Evolutionary conservation across 1,140 invertebrate genomes (phyloP).

Genomic region (Aphelenchoides besseyi): DNA sequence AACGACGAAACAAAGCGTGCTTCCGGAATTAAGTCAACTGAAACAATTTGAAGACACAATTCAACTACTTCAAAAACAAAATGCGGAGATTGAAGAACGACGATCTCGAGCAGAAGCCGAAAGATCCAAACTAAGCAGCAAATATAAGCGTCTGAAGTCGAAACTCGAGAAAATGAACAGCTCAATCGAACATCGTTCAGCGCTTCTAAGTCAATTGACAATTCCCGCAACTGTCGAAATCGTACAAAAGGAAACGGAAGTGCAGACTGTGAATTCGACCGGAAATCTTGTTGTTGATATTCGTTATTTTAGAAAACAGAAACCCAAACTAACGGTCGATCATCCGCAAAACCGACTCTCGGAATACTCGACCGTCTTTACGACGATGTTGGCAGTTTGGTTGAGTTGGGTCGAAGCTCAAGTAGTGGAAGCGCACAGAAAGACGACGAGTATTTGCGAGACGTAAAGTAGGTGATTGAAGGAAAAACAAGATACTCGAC

Average conservation of each 20-base stretch:
- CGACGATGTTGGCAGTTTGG: conserved; percentile 47
- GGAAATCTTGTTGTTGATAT: neutral
- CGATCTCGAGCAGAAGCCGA: neutral
- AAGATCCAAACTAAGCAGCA: neutral
- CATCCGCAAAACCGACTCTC: neutral
- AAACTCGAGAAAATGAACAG: neutral
- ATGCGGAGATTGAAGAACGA: neutral
- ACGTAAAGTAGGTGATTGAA: conserved; percentile 18
- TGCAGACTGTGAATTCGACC: neutral
- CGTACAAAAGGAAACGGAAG: no score
- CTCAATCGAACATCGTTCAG: neutral
- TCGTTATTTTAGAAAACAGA: no score
- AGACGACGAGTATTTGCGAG: neutral
- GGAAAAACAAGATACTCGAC: neutral
- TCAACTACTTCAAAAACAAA: neutral
- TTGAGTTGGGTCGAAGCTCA: conserved; percentile 39
- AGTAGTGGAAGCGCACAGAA: neutral
- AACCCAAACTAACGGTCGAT: conserved; percentile 3
- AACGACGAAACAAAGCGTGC: neutral
- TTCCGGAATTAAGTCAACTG: conserved; percentile 1
- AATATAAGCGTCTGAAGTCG: neutral
- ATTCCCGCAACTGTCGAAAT: neutral
- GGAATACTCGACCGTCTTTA: conserved; percentile 50
- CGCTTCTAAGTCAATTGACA: neutral
- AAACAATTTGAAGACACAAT: conserved; percentile 1